Conservation (phyloP, 2,113 vertebrate species). For the Fukomys damarensis region DNA sequence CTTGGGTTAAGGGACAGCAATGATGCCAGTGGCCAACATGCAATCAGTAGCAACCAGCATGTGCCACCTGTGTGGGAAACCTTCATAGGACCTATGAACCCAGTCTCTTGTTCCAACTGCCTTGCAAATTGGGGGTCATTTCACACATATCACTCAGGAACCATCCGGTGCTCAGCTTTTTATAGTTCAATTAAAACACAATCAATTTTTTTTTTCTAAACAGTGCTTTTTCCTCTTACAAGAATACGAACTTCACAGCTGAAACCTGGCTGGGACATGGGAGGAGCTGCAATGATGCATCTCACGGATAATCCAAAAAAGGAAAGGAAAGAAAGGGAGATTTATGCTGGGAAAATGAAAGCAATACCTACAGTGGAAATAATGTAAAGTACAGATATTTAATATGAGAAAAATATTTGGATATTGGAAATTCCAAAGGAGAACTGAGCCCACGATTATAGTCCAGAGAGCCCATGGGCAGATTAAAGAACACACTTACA, state of each 20-base stretch:
- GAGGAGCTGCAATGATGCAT: background rate
- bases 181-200: slow-evolving; percentile 59
- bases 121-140: background rate
- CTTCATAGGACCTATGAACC: background rate
- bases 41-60: background rate
- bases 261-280: background rate
- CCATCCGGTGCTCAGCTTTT: background rate
- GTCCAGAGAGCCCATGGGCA: background rate
- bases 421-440: slow-evolving; percentile 39
- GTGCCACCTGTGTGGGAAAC: background rate
- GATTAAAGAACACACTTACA: slow-evolving; percentile 28
- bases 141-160: background rate
- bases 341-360: slow-evolving; percentile 56
- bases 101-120: background rate
- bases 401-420: slow-evolving; percentile 60
- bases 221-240: slow-evolving; percentile 10
- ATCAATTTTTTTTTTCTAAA: background rate
- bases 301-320: slow-evolving; percentile 4
- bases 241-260: background rate
- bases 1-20: background rate
- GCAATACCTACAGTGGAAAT: background rate
- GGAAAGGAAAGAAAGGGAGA: background rate
- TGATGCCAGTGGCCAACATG: background rate
- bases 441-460: background rate
- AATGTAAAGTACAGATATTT: slow-evolving; percentile 51